Evolutionary conservation across 2,113 vertebrate genomes (phyloP), one percentile per base, ranked within the genome.

Genomic region (Carassius auratus): DNA sequence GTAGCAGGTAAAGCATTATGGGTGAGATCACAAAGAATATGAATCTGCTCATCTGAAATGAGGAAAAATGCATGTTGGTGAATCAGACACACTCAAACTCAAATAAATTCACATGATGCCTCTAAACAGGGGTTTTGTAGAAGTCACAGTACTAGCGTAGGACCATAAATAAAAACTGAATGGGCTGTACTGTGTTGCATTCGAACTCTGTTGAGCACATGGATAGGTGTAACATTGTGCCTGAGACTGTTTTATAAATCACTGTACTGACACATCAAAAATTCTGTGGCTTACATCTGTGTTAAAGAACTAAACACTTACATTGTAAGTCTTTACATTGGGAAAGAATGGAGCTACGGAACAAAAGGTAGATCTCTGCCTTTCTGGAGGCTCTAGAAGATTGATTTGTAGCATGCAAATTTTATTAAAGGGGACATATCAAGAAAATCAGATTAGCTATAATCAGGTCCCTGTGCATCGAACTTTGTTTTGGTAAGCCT

Each of bases 1-100:
- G 92, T 84, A 97, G 94, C 75, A 99, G 95, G 91, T 95, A 96
- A 66, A 97, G 92, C 95, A 99, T 95, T n/a, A 95, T 90, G 0
- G 97, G 97, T 1, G 96, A 92, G 15, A 98, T 87, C 36, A 97
- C 38, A 8, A 99, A 94, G 93, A 99, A 99, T 76, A 92, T n/a
- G 8, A 97, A 92, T 90, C 95, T 99, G 96, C 97, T 99, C 91
- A 97, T 92, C 98, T 99, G 92, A 77, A 86, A 89, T 3, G 69
- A 45, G 75, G 2, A 12, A 48, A 57, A 19, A 81, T 6, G 8
- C 8, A n/a, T 12, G 21, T 57, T 6, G 61, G 9, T 17, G 66
- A 52, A 17, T 50, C 38, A 45, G 45, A 21, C 15, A 48, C 4
- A 9, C 17, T 17, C 12, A 6, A 17, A 1, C 23, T 57, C 30